A percentile compares a stretch with the other conserved stretches of the same genome.
These are phyloP conservation scores for Macaca nemestrina DNA, from an alignment of 2,113 vertebrate genomes.

Conservation along the genomic window DNA sequence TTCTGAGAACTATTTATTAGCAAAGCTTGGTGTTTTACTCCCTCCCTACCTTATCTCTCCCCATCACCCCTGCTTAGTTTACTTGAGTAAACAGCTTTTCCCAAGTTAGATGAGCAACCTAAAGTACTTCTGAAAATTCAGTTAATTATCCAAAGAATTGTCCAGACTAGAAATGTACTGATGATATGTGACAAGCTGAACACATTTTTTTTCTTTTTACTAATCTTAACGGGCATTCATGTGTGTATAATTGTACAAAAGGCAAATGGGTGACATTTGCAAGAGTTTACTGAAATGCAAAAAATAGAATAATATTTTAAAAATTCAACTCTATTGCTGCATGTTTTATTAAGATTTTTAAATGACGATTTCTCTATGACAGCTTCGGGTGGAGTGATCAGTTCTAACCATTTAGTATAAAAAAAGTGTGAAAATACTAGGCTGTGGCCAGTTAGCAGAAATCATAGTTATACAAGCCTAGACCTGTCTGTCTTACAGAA, in stretches of 20 bases:
- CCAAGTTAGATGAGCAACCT: slow-evolving; percentile 82
- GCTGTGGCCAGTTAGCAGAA: slow-evolving; percentile 92
- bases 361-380: slow-evolving; percentile 86
- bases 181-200: slow-evolving; percentile 70
- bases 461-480: slow-evolving; percentile 88
- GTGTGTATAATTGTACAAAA: slow-evolving; percentile 80
- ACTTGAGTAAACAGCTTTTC: slow-evolving; percentile 84
- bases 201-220: background rate
- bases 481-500: slow-evolving; percentile 88
- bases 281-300: slow-evolving; percentile 81
- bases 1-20: slow-evolving; percentile 92
- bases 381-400: slow-evolving; percentile 85
- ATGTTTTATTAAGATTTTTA: slow-evolving; percentile 90
- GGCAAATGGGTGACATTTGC: slow-evolving; percentile 75
- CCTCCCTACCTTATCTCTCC: background rate
- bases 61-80: background rate
- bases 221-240: slow-evolving; percentile 69
- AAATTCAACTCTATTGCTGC: slow-evolving; percentile 75
- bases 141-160: slow-evolving; percentile 83
- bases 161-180: slow-evolving; percentile 77
- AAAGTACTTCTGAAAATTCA: slow-evolving; percentile 77
- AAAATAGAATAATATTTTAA: slow-evolving; percentile 73
- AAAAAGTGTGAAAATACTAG: slow-evolving; percentile 90
- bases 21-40: slow-evolving; percentile 82
- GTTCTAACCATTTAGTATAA: slow-evolving; percentile 90